phyloP scores from a whole-genome alignment of 2,113 vertebrate genomes.

The Bufo gargarizans region DNA sequence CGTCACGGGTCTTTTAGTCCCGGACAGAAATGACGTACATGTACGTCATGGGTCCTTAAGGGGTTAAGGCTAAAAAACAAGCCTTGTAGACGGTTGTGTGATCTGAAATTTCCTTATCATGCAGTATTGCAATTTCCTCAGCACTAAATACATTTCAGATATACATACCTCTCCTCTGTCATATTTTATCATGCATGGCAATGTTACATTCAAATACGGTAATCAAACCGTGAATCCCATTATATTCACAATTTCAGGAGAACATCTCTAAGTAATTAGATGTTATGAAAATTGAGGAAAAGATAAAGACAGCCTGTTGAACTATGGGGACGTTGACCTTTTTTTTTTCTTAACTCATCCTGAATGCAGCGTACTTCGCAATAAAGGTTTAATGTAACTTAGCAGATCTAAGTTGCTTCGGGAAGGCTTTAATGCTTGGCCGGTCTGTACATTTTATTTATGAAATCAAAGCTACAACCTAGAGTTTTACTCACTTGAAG shows the following conservation, averaged over 20 bases:
- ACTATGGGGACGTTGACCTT: constrained; percentile 67
- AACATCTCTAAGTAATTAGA: constrained; percentile 23
- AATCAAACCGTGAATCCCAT: constrained; percentile 18
- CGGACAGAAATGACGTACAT: no score
- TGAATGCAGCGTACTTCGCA: constrained; percentile 80
- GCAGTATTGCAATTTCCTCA: neutral
- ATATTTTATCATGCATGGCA: neutral
- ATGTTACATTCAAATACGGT: neutral
- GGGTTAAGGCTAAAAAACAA: neutral
- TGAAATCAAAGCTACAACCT: constrained; percentile 92
- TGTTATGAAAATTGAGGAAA: constrained; percentile 27
- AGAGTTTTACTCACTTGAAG: constrained; percentile 93
- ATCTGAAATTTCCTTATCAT: neutral
- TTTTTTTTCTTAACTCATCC: constrained; percentile 74
- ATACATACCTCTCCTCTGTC: neutral
- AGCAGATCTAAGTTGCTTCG: constrained; percentile 79
- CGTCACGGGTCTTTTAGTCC: no score
- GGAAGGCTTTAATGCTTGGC: constrained; percentile 84
- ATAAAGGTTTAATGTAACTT: constrained; percentile 86
- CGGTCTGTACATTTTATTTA: constrained; percentile 94
- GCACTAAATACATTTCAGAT: neutral
- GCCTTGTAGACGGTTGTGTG: neutral
- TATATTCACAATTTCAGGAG: constrained; percentile 1
- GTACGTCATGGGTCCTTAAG: no score
- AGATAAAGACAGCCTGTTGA: constrained; percentile 60